Conservation (phyloP, 2,888 invertebrate species). For the Eupithecia abbreviata region DNA sequence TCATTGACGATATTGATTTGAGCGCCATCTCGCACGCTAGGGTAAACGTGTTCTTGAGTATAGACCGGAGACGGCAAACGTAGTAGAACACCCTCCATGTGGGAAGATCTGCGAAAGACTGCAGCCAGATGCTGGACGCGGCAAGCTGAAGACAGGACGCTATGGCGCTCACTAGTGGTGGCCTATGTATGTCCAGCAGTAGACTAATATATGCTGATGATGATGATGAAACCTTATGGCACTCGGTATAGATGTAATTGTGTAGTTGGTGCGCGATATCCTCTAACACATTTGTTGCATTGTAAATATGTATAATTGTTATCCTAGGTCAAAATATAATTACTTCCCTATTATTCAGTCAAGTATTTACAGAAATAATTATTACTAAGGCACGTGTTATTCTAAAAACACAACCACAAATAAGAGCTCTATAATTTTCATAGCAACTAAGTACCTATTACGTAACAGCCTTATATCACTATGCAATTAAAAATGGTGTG, state of each 20-base stretch:
- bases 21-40: conserved; percentile 56
- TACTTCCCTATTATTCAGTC: not conserved
- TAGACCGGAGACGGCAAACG: too few relatives aligned
- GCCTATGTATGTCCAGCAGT: too few relatives aligned
- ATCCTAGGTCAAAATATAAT: not conserved
- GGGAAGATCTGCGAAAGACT: too few relatives aligned
- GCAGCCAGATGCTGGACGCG: too few relatives aligned
- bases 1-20: conserved; percentile 52
- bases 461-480: conserved; percentile 50
- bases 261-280: not conserved
- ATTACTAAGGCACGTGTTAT: not conserved
- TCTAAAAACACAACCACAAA: not conserved
- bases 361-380: not conserved
- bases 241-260: not conserved
- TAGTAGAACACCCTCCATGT: too few relatives aligned
- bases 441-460: conserved; percentile 54
- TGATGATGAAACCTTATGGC: not conserved
- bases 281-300: not conserved
- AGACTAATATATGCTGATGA: too few relatives aligned
- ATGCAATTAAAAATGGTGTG: conserved; percentile 76
- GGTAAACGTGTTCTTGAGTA: too few relatives aligned
- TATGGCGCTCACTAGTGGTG: too few relatives aligned
- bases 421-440: conserved; percentile 54
- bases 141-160: too few relatives aligned
- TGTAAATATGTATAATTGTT: not conserved